These are phyloP conservation scores for Xylocopa sonorina DNA, from an alignment of 1,140 invertebrate genomes.

Conservation along the genomic window DNA sequence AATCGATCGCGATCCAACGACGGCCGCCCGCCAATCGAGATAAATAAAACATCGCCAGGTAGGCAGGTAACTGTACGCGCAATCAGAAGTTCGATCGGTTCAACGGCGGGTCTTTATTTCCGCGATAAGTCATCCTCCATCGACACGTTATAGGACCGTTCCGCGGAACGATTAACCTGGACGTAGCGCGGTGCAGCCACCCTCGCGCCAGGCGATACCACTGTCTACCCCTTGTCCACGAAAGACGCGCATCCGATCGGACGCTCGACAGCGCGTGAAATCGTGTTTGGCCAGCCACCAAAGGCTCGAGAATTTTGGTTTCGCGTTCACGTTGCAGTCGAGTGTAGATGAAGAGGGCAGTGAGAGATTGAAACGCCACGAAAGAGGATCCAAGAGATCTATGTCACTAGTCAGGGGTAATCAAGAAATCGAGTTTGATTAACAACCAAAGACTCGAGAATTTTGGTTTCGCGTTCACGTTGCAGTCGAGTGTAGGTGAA, in stretches of 20 bases:
- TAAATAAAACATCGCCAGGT: slow-evolving; percentile 28
- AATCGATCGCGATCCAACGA: slow-evolving; percentile 19
- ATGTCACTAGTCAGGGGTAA: too few relatives aligned
- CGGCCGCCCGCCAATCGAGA: background rate
- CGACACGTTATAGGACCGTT: slow-evolving; percentile 30
- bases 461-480: background rate
- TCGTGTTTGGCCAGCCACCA: background rate
- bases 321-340: too few relatives aligned
- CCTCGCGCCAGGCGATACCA: background rate
- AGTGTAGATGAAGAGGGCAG: background rate
- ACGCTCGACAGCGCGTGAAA: slow-evolving; percentile 6
- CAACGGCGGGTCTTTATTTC: slow-evolving; percentile 29
- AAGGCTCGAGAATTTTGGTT: background rate
- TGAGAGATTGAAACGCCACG: background rate
- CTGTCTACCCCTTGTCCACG: background rate
- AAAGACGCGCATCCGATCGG: slow-evolving; percentile 5
- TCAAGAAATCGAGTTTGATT: slow-evolving; percentile 3
- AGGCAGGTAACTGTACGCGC: slow-evolving; percentile 17
- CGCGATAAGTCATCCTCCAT: slow-evolving; percentile 38
- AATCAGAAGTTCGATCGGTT: slow-evolving; percentile 18
- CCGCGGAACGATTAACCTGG: slow-evolving; percentile 12
- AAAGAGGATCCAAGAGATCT: too few relatives aligned
- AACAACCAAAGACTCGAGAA: background rate
- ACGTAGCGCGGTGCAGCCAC: slow-evolving; percentile 24
- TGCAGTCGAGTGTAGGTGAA: background rate